Conservation (phyloP, 2,113 vertebrate species). For the Pluvianellus socialis region DNA sequence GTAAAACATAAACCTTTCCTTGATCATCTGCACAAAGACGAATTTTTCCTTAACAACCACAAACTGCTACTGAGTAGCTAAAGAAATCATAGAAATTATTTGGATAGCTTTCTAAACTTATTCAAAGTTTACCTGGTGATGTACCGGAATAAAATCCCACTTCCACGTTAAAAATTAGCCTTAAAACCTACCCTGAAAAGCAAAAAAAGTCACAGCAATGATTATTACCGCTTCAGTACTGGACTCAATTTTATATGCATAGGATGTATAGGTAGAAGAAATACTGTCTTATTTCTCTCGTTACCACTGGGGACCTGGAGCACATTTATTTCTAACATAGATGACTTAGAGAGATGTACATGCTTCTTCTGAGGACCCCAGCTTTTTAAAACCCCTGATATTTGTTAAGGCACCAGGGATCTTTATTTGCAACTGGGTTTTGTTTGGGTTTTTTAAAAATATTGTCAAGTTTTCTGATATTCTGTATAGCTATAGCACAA, state of each 20-base stretch:
- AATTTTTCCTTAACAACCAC: not conserved
- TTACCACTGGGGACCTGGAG: not conserved
- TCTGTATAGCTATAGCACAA: not conserved
- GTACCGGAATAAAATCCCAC: not conserved
- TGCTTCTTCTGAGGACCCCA: not conserved
- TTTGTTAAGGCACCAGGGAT: not conserved
- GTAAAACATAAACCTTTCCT: not conserved
- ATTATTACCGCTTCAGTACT: not conserved
- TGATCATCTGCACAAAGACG: not conserved
- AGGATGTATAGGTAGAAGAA: not conserved
- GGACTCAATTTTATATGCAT: not conserved
- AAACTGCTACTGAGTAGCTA: not conserved
- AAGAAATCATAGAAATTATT: not conserved
- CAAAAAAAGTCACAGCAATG: not conserved
- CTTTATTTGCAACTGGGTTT: not conserved
- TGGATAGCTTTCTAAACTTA: not conserved
- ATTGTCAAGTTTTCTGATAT: not conserved
- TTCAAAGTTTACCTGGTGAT: not conserved
- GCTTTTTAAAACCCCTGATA: not conserved
- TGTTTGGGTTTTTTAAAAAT: not conserved
- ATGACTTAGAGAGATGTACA: not conserved
- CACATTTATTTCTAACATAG: not conserved
- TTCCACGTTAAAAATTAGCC: not conserved
- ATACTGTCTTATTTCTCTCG: not conserved
- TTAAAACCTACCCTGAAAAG: not conserved